A percentile compares a stretch with the other conserved stretches of the same genome.
Conservation (phyloP, 2,888 invertebrate genomes). For the Cylindroiulus punctatus region DNA sequence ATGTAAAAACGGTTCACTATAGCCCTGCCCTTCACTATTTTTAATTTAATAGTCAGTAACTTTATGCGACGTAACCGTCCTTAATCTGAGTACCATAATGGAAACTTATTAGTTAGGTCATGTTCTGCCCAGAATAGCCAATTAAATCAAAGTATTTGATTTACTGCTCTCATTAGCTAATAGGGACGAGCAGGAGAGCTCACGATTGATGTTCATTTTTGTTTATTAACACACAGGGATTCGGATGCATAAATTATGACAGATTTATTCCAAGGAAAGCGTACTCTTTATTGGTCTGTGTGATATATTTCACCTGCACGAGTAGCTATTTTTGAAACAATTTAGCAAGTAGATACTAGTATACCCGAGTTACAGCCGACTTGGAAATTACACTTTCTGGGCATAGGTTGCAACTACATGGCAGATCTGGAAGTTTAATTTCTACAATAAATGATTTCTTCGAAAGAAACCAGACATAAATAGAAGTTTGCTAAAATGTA, state of each 20-base stretch:
- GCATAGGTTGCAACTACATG: background rate
- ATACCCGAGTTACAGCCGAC: background rate
- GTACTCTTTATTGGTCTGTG: background rate
- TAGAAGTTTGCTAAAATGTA: background rate
- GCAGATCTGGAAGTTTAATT: background rate
- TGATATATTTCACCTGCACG: background rate
- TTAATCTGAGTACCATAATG: background rate
- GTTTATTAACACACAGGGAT: conserved; percentile 34
- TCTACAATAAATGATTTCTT: background rate
- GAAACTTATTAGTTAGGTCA: background rate
- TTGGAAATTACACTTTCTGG: background rate
- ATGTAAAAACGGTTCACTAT: background rate
- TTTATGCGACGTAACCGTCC: background rate
- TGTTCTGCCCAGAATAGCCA: background rate
- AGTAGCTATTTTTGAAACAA: conserved; percentile 2
- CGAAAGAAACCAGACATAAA: background rate
- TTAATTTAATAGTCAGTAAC: background rate
- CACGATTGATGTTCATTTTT: conserved; percentile 23
- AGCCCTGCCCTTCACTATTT: background rate
- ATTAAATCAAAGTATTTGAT: background rate
- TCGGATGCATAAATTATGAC: conserved; percentile 10
- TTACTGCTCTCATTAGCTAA: background rate
- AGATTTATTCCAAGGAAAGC: conserved; percentile 1
- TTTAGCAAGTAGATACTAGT: background rate
- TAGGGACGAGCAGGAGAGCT: background rate